Percentiles rank a stretch among this genome's conserved stretches.
Evolutionary conservation across 2,797 vertebrate species (phyloP).

Genomic region (Sebastes dallii): DNA sequence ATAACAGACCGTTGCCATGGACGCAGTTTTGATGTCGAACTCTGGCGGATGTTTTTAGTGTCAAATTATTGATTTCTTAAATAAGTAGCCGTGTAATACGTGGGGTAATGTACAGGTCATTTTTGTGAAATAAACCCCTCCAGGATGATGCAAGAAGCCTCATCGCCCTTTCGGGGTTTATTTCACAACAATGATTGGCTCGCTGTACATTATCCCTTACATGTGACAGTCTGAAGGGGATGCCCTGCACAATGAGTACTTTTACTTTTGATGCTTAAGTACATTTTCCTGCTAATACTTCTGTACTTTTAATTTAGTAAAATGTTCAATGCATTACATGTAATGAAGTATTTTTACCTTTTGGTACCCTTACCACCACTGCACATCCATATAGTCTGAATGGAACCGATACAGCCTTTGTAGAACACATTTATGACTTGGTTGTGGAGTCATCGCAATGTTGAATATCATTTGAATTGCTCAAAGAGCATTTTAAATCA

Average conservation of each 20-base stretch:
- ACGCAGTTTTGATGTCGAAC: no score
- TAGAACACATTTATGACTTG: background rate
- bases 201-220: no score
- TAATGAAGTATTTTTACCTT: background rate
- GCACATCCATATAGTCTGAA: background rate
- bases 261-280: background rate
- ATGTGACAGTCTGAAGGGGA: background rate
- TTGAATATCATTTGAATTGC: background rate
- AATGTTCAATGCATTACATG: background rate
- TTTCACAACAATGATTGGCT: no score
- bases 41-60: rapidly evolving
- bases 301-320: background rate
- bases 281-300: background rate
- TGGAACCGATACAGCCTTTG: background rate
- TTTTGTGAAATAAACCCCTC: no score
- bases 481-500: background rate
- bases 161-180: rapidly evolving
- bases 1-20: no score
- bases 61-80: no score
- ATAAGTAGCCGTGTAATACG: no score
- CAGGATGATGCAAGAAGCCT: no score
- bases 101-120: no score
- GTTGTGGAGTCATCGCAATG: background rate
- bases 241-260: background rate
- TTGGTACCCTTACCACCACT: background rate